phyloP scores from a whole-genome alignment of 1,140 invertebrate genomes.

The Papilio polyxenes region DNA sequence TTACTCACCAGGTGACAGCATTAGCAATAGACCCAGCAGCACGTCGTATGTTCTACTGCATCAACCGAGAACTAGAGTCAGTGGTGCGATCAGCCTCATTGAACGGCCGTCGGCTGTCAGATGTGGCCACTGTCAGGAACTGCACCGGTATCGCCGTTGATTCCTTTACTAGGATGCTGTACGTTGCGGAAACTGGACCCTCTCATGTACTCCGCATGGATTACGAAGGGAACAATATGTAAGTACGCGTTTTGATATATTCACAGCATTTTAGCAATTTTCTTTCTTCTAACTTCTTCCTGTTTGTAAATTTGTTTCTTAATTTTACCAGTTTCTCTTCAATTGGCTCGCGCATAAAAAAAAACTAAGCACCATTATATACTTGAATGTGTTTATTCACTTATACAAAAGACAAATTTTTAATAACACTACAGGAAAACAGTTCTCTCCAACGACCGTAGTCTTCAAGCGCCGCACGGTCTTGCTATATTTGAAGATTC shows the following conservation, averaged over 20 bases:
- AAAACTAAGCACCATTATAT: too few species aligned
- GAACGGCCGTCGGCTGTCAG: slow-evolving; percentile 43
- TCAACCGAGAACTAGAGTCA: slow-evolving; percentile 45
- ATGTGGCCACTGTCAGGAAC: slow-evolving; percentile 55
- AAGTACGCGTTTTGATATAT: slow-evolving; percentile 47
- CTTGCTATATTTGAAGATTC: slow-evolving; percentile 83
- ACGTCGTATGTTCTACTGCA: slow-evolving; percentile 82
- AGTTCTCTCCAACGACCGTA: slow-evolving; percentile 75
- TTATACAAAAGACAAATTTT: neutral
- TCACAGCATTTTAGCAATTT: neutral
- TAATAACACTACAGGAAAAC: slow-evolving; percentile 56
- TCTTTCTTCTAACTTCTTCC: too few species aligned
- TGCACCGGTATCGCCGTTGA: slow-evolving; percentile 86
- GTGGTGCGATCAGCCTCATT: slow-evolving; percentile 52
- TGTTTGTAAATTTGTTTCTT: too few species aligned
- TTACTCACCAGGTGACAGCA: slow-evolving; percentile 67
- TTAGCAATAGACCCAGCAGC: slow-evolving; percentile 80
- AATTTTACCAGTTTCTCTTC: too few species aligned
- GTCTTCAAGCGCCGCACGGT: slow-evolving; percentile 72
- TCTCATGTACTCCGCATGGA: slow-evolving; percentile 83
- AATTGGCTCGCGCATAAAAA: too few species aligned
- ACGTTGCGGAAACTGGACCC: slow-evolving; percentile 84
- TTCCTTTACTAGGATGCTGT: slow-evolving; percentile 83
- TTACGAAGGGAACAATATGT: slow-evolving; percentile 82
- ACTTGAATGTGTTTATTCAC: neutral